Conservation (phyloP, 1,140 invertebrate genomes). For the Lordiphosa collinella region DNA sequence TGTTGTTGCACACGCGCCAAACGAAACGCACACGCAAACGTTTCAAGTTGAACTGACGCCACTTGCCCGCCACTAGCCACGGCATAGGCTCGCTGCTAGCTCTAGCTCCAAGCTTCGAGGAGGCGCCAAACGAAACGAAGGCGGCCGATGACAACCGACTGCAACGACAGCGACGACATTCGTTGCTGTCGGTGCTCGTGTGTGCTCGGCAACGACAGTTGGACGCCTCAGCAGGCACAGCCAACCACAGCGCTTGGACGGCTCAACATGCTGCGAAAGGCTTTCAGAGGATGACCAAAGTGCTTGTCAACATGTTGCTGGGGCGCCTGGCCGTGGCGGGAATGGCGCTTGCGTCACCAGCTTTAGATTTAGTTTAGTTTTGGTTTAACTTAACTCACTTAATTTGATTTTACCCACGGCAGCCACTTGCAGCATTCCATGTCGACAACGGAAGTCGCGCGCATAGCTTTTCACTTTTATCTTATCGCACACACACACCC, state of each 20-base stretch:
- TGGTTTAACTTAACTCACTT: slow-evolving; percentile 1
- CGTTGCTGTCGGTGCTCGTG: slow-evolving; percentile 2
- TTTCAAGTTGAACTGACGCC: slow-evolving; percentile 64
- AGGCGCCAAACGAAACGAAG: slow-evolving; percentile 1
- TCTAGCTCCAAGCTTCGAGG: slow-evolving; percentile 21
- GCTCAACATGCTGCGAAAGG: slow-evolving; percentile 22
- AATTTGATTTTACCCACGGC: slow-evolving; percentile 5
- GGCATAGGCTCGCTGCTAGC: slow-evolving; percentile 42
- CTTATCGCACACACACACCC: slow-evolving; percentile 14
- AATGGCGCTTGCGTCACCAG: slow-evolving; percentile 3
- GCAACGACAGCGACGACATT: neutral
- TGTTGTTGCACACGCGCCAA: slow-evolving; percentile 27
- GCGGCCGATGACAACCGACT: too few species aligned
- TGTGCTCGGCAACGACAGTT: neutral
- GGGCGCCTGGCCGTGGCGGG: neutral
- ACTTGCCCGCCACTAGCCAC: slow-evolving; percentile 27
- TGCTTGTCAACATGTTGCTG: slow-evolving; percentile 21
- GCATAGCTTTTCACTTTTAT: slow-evolving; percentile 46
- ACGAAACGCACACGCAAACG: slow-evolving; percentile 73
- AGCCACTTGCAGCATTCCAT: slow-evolving; percentile 3
- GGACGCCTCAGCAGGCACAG: slow-evolving; percentile 31
- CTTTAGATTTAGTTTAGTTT: neutral
- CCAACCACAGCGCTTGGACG: slow-evolving; percentile 37
- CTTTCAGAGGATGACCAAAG: neutral
- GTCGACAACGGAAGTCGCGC: slow-evolving; percentile 29